Conservation (phyloP, 2,113 vertebrate genomes). For the Apteryx mantelli region DNA sequence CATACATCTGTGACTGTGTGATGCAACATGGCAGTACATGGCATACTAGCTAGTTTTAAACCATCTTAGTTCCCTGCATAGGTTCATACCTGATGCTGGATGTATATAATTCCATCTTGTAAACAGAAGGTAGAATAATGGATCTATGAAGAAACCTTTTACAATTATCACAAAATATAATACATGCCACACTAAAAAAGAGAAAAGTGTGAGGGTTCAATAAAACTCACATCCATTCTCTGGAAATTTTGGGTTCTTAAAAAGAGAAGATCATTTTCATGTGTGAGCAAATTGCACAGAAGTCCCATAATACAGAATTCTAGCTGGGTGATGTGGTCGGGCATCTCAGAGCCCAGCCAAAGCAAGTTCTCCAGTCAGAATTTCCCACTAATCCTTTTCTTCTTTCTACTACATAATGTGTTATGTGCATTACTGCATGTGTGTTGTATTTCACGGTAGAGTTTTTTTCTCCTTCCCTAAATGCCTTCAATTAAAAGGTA, state of each 20-base stretch:
- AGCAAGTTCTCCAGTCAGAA: background rate
- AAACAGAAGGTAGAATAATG: background rate
- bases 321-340: background rate
- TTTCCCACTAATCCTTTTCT: background rate
- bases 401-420: background rate
- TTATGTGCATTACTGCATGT: no score
- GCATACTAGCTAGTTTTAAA: background rate
- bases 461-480: background rate
- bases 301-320: background rate
- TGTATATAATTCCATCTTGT: background rate
- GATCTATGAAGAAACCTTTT: background rate
- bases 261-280: background rate
- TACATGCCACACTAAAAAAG: background rate
- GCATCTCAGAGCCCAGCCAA: background rate
- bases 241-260: background rate
- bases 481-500: background rate
- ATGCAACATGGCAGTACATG: background rate
- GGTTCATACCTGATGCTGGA: background rate
- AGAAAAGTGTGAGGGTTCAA: background rate
- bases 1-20: rapidly evolving
- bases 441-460: rapidly evolving
- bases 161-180: background rate
- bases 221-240: background rate
- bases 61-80: background rate
- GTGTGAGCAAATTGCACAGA: background rate